Percentiles rank a stretch among this genome's conserved stretches.
Evolutionary conservation across 2,888 invertebrate species (phyloP).

Genomic region (Eutolmus rufibarbis): DNA sequence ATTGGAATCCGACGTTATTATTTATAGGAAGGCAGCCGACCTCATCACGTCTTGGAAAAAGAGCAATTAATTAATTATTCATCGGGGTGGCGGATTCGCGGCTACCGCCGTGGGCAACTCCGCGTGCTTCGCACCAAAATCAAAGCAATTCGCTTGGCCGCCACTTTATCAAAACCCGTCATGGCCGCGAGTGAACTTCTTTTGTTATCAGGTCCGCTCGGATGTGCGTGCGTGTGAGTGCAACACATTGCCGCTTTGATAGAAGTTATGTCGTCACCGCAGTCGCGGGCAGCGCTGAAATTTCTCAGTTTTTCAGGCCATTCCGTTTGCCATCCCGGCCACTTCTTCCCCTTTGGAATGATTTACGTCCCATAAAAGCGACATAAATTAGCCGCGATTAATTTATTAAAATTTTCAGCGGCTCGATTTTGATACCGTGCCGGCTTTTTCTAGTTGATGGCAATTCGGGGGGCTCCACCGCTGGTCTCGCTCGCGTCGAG

Average conservation of each 20-base stretch:
- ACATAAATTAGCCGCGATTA: slow-evolving; percentile 38
- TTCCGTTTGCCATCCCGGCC: slow-evolving; percentile 11
- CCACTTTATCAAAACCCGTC: background rate
- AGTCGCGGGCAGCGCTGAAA: slow-evolving; percentile 11
- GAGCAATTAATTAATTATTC: slow-evolving; percentile 33
- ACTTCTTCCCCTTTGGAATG: slow-evolving; percentile 21
- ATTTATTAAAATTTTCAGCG: slow-evolving; percentile 31
- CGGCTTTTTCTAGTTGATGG: background rate
- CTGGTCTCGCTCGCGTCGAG: background rate
- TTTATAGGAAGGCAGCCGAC: background rate
- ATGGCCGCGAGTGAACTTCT: background rate
- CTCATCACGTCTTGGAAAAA: background rate
- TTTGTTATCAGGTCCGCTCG: background rate
- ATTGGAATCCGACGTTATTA: background rate
- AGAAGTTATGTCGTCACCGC: background rate
- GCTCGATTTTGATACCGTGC: slow-evolving; percentile 6
- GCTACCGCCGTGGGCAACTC: background rate
- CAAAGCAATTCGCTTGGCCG: background rate
- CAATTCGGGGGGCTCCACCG: background rate
- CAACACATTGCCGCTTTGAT: background rate
- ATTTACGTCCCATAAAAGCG: slow-evolving; percentile 36
- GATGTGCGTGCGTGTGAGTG: background rate
- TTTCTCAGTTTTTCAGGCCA: slow-evolving; percentile 10
- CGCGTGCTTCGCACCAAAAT: background rate
- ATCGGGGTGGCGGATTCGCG: background rate